Evolutionary conservation across 2,888 invertebrate species (phyloP).

Genomic region (Acanthacorydalis orientalis): DNA sequence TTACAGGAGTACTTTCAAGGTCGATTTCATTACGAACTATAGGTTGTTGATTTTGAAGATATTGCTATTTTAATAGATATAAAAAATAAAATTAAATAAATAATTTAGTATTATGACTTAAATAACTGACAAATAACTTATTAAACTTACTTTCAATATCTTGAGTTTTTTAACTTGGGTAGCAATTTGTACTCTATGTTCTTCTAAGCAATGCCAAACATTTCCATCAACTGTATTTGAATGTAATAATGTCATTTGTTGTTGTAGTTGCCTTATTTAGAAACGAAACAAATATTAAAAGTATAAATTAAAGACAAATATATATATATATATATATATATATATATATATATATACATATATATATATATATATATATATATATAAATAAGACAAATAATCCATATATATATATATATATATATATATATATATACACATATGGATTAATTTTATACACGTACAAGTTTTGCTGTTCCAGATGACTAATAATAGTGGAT

Average conservation of each 20-base stretch:
- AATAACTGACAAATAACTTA: not conserved
- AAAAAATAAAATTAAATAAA: too few relatives aligned
- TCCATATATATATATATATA: too few relatives aligned
- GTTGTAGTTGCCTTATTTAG: constrained; percentile 30
- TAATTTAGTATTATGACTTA: constrained; percentile 8
- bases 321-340: too few relatives aligned
- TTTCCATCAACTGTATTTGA: constrained; percentile 21
- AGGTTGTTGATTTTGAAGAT: constrained; percentile 16
- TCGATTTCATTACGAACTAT: constrained; percentile 15
- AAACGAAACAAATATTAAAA: too few relatives aligned
- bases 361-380: too few relatives aligned
- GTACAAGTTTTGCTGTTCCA: constrained; percentile 48
- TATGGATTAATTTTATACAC: not conserved
- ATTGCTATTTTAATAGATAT: constrained; percentile 15
- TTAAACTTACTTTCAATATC: constrained; percentile 36
- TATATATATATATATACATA: too few relatives aligned
- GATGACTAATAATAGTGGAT: constrained; percentile 50
- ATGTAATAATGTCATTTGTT: constrained; percentile 24
- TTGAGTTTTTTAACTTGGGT: constrained; percentile 49
- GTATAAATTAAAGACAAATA: too few relatives aligned
- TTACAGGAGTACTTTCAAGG: constrained; percentile 24
- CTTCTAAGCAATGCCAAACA: constrained; percentile 36
- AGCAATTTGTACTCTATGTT: constrained; percentile 43
- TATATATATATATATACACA: too few relatives aligned
- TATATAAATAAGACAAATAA: too few relatives aligned